Evolutionary conservation across 2,113 vertebrate species (phyloP).

Genomic region (Ascaphus truei): DNA sequence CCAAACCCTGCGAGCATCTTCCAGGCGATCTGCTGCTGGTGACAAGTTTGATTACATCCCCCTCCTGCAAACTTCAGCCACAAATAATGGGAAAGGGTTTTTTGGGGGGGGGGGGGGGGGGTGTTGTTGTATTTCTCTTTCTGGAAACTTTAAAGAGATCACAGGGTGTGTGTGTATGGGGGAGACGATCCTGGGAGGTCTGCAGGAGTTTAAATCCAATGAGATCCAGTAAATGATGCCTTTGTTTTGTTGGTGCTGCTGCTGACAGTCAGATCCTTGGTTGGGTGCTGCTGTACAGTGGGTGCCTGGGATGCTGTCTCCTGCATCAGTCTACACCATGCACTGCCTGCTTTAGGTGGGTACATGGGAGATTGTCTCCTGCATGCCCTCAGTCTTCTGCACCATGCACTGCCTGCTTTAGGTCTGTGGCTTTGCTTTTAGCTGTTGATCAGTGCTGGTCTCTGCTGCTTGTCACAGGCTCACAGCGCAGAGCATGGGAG

Average conservation of each 20-base stretch:
- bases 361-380: too few species aligned
- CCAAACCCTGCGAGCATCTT: background rate
- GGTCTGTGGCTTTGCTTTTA: background rate
- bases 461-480: slow-evolving; percentile 8
- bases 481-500: slow-evolving; percentile 6
- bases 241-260: background rate
- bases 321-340: background rate
- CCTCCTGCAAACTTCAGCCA: slow-evolving; percentile 14
- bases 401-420: background rate
- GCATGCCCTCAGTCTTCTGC: too few species aligned
- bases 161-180: background rate
- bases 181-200: background rate
- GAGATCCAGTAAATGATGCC: background rate
- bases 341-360: too few species aligned
- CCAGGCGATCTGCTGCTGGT: background rate
- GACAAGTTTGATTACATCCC: slow-evolving; percentile 5
- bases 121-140: background rate
- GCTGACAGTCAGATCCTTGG: background rate
- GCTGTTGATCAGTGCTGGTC: slow-evolving; percentile 1
- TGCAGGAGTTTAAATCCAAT: background rate
- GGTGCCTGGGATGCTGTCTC: background rate
- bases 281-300: background rate
- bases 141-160: too few species aligned
- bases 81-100: background rate
- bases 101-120: background rate